Evolutionary conservation across 1,140 invertebrate species (phyloP).

Genomic region (Hycleus phaleratus): DNA sequence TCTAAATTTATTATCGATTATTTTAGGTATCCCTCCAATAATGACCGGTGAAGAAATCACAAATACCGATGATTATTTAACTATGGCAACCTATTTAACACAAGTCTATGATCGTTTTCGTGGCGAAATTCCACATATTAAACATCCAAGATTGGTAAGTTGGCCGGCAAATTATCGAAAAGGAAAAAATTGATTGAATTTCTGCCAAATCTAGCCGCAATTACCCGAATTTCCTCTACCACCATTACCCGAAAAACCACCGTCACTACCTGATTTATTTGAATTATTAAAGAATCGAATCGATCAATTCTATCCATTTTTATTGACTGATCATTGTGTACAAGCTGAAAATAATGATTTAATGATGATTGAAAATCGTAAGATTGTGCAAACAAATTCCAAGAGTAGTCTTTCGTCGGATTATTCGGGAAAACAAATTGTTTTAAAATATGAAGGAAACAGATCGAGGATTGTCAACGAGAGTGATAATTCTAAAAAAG

Average conservation of each 20-base stretch:
- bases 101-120: constrained; percentile 79
- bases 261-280: background rate
- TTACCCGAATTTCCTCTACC: background rate
- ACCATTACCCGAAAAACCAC: background rate
- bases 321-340: too few relatives aligned
- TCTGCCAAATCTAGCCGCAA: background rate
- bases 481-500: too few relatives aligned
- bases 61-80: constrained; percentile 63
- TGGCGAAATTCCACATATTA: constrained; percentile 73
- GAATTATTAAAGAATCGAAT: too few relatives aligned
- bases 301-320: too few relatives aligned
- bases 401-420: too few relatives aligned
- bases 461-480: too few relatives aligned
- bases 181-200: too few relatives aligned
- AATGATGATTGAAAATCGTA: too few relatives aligned
- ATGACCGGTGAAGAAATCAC: constrained; percentile 78
- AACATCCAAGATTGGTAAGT: constrained; percentile 65
- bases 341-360: too few relatives aligned
- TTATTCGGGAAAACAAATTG: too few relatives aligned
- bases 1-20: background rate
- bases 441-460: too few relatives aligned
- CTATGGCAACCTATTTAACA: constrained; percentile 77
- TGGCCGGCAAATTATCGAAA: background rate
- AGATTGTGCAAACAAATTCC: too few relatives aligned
- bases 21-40: constrained; percentile 60